Conservation (phyloP, 2,888 invertebrate species). For the Perizoma affinitatum region DNA sequence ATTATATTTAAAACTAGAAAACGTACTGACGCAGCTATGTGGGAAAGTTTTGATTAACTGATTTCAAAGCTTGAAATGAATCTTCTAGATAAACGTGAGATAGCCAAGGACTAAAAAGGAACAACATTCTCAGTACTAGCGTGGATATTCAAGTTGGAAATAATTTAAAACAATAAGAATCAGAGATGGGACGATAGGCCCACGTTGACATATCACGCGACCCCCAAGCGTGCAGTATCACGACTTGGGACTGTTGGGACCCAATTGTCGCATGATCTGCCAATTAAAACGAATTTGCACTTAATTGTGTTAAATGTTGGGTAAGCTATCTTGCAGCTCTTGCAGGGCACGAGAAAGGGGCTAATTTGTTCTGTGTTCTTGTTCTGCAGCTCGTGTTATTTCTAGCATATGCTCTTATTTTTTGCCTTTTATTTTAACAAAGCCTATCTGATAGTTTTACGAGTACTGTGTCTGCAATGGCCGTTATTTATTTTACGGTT, state of each 20-base stretch:
- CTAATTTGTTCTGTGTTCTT: constrained; percentile 24
- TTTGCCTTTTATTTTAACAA: no score
- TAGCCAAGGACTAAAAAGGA: constrained; percentile 6
- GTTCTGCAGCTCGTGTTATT: no score
- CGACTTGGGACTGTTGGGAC: constrained; percentile 33
- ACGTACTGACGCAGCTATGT: background rate
- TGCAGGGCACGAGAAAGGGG: constrained; percentile 27
- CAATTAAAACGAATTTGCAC: constrained; percentile 39
- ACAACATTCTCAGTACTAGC: background rate
- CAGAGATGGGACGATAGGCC: constrained; percentile 56
- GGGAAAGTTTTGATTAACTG: background rate
- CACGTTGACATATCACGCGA: constrained; percentile 72
- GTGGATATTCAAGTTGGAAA: constrained; percentile 23
- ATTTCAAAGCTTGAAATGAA: background rate
- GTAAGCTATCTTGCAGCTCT: constrained; percentile 28
- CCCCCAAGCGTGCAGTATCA: constrained; percentile 49
- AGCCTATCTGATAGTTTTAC: no score
- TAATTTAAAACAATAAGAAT: constrained; percentile 61
- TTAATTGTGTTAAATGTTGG: constrained; percentile 31
- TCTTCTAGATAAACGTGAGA: constrained; percentile 2
- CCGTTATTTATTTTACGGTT: no score
- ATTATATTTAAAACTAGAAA: no score
- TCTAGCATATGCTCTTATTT: no score
- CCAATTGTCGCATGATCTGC: constrained; percentile 37
- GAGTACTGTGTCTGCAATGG: no score